Evolutionary conservation across 2,888 invertebrate genomes (phyloP), one percentile per base, ranked within the genome.

Genomic region (Acleris literana): DNA sequence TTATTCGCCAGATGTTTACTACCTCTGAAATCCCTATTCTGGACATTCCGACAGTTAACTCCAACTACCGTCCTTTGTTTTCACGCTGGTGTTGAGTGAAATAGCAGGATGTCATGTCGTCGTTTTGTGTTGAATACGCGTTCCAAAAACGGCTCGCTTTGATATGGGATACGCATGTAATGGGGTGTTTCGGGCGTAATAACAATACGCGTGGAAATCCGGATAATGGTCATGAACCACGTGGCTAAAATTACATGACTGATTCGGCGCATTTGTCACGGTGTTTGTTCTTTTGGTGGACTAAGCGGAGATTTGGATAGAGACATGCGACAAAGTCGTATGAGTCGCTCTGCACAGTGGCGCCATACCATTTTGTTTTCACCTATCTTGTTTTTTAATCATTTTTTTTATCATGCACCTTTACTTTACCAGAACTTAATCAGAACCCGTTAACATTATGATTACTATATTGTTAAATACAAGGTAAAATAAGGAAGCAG

Each of bases 1-100:
- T 90, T 87, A 87, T 86, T 74, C 84, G 87, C 80, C 80, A 79
- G 79, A 84, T 80, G 71, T 76, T 78, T 75, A 72, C 58, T 46
- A 64, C 60, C 48, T 57, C 25, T 46, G 57, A 20, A 7, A 7
- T 17, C 3, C 51, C 51, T 64, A 59, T 60, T 65, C 59, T 55
- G 55, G n/a, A 25, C 58, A 18, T 43, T 59, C 53, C 49, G 22
- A 49, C 22, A 29, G 39, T 43, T 39, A 18, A 39, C 39, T 59
- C 20, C 43, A 43, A 60, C 48, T 43, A 43, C 59, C 43, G 25
- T 59, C 64, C 51, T 54, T 59, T 64, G 18, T 59, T 25, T 20
- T 43, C 48, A 17, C 54, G 59, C 13, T 39, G 22, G 4, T 17
- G 25, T 1, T 9, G 43, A 55, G 56, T 29, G 65, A 56, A 57